Percentiles rank a stretch among this genome's conserved stretches.
Evolutionary conservation across 1,140 invertebrate genomes (phyloP).

Genomic region (Himalopsyche phryganea): DNA sequence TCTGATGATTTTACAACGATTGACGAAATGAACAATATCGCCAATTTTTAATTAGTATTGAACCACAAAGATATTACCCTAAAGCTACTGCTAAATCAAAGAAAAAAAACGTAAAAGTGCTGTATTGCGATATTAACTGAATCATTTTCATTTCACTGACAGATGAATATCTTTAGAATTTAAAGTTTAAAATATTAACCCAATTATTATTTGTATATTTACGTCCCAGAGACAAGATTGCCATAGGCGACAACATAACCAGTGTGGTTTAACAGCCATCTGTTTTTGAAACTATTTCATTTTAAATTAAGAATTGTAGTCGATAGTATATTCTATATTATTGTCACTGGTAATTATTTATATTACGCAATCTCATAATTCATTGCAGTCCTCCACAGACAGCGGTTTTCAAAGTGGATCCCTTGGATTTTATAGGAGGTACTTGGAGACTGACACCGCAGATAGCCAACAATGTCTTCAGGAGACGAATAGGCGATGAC

Average conservation of each 20-base stretch:
- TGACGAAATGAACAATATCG: no score
- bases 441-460: slow-evolving; percentile 41
- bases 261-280: not conserved
- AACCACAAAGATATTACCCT: no score
- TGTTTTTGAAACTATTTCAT: not conserved
- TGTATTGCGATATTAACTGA: no score
- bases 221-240: not conserved
- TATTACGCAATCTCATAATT: not conserved
- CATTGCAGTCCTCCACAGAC: slow-evolving; percentile 39
- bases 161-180: no score
- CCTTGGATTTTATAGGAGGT: slow-evolving; percentile 40
- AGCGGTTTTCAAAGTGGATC: slow-evolving; percentile 42
- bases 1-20: no score
- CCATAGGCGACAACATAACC: not conserved
- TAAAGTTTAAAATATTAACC: no score
- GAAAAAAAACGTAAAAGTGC: no score
- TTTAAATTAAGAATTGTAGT: not conserved
- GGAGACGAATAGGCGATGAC: slow-evolving; percentile 48
- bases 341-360: not conserved
- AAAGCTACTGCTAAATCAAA: no score
- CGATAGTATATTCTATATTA: slow-evolving; percentile 2
- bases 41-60: no score
- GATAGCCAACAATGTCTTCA: slow-evolving; percentile 44
- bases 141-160: no score
- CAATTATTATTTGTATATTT: not conserved